Conservation (phyloP, 2,113 vertebrate genomes). For the Tor tambroides region DNA sequence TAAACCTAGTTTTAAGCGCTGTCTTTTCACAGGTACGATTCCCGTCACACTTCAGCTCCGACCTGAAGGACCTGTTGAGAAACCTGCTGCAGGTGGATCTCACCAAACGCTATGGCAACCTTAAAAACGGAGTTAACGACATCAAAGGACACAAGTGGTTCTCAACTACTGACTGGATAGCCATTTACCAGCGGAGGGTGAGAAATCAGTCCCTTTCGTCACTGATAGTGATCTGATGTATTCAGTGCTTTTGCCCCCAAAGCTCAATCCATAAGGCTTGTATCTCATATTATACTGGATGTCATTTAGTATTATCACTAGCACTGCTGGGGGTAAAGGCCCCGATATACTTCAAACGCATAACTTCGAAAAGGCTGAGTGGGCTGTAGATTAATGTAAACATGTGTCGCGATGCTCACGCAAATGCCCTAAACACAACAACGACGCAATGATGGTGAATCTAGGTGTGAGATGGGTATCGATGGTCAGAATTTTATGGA, state of each 20-base stretch:
- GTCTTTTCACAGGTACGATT: conserved; percentile 81
- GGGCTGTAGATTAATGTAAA: too few species aligned
- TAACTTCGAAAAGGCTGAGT: too few species aligned
- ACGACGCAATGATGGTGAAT: too few species aligned
- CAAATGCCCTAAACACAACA: too few species aligned
- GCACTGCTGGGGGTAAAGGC: too few species aligned
- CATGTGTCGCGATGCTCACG: too few species aligned
- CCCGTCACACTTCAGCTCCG: conserved; percentile 92
- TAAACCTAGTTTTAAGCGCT: background rate
- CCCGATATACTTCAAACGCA: too few species aligned
- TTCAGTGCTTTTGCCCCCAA: background rate
- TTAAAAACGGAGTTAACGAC: conserved; percentile 90
- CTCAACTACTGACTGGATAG: conserved; percentile 90
- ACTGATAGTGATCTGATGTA: background rate
- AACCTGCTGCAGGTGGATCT: conserved; percentile 93
- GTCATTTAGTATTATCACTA: too few species aligned
- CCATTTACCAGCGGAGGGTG: conserved; percentile 92
- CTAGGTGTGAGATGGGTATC: too few species aligned
- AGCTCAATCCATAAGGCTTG: background rate
- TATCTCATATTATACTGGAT: too few species aligned
- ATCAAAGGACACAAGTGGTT: conserved; percentile 96
- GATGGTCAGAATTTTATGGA: too few species aligned
- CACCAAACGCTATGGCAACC: conserved; percentile 91
- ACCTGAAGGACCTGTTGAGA: conserved; percentile 91
- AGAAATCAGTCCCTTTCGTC: conserved; percentile 1